Evolutionary conservation across 2,113 vertebrate species (phyloP).

Genomic region (Kobus ellipsiprymnus): DNA sequence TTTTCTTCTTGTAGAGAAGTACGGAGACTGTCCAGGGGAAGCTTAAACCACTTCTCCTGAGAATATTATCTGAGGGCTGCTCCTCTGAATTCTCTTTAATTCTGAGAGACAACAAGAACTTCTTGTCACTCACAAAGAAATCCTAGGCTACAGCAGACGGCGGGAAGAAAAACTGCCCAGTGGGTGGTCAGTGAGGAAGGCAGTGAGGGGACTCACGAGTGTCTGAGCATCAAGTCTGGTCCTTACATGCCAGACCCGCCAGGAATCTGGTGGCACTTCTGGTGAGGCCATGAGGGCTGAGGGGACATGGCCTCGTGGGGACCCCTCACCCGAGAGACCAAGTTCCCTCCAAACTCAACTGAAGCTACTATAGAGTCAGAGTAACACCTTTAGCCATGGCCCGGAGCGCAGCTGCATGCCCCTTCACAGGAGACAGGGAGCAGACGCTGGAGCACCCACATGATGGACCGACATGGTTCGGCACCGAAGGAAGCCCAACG

Average conservation of each 20-base stretch:
- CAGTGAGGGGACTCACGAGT: accelerated
- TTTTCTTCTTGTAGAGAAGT: too few species aligned
- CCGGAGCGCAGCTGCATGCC: accelerated
- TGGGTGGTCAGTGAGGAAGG: neutral
- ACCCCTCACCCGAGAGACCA: accelerated
- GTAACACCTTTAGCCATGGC: too few species aligned
- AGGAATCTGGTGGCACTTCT: neutral
- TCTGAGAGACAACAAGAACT: neutral
- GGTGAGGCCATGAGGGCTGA: neutral
- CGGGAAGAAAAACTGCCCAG: neutral
- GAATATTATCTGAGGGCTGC: accelerated
- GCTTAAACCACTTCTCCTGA: neutral
- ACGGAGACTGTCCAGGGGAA: too few species aligned
- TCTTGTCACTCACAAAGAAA: neutral
- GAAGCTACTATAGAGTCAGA: neutral
- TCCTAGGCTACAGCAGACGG: neutral
- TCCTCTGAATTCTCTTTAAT: neutral
- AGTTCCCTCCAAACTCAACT: neutral
- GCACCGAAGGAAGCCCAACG: accelerated
- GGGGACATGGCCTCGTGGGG: too few species aligned
- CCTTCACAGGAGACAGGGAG: neutral
- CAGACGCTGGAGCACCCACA: accelerated
- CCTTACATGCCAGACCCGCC: accelerated
- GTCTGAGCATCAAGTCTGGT: neutral
- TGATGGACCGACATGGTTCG: accelerated